phyloP scores from a whole-genome alignment of 1,140 invertebrate genomes.

The Geopemphigus sp. region DNA sequence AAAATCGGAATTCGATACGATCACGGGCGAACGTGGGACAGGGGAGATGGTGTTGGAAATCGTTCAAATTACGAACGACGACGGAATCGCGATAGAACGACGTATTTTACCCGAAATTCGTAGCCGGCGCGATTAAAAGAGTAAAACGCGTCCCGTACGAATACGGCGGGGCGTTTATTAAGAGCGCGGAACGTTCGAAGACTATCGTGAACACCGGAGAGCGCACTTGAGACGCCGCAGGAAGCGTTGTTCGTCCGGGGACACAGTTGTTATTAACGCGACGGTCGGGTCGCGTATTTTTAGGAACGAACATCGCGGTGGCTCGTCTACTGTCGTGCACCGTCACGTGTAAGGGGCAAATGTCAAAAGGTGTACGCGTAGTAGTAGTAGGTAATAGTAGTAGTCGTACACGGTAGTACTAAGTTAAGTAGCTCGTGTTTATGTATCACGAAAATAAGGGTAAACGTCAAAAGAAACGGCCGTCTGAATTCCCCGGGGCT shows the following conservation, averaged over 20 bases:
- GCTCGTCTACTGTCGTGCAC: slow-evolving; percentile 30
- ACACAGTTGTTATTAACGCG: slow-evolving; percentile 29
- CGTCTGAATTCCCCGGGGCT: slow-evolving; percentile 36
- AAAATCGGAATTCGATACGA: no score
- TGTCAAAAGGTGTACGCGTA: slow-evolving; percentile 41
- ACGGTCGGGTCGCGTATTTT: slow-evolving; percentile 27
- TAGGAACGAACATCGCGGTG: slow-evolving; percentile 35
- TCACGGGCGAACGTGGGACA: no score
- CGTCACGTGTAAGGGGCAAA: slow-evolving; percentile 38
- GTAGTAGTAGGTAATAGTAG: no score
- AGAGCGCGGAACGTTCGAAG: not conserved
- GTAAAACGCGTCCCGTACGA: no score
- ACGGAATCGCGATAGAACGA: no score
- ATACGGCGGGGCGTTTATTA: no score
- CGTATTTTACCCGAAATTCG: no score
- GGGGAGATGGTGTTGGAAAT: no score
- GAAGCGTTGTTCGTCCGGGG: not conserved
- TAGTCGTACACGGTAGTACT: no score
- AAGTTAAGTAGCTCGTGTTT: slow-evolving; percentile 46
- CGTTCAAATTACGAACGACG: no score
- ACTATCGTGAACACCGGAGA: slow-evolving; percentile 12
- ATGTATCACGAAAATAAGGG: slow-evolving; percentile 47
- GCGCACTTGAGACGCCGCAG: not conserved
- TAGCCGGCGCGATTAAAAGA: no score
- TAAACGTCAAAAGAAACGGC: slow-evolving; percentile 42